phyloP scores from a whole-genome alignment of 2,888 invertebrate genomes.

The Erannis defoliaria region DNA sequence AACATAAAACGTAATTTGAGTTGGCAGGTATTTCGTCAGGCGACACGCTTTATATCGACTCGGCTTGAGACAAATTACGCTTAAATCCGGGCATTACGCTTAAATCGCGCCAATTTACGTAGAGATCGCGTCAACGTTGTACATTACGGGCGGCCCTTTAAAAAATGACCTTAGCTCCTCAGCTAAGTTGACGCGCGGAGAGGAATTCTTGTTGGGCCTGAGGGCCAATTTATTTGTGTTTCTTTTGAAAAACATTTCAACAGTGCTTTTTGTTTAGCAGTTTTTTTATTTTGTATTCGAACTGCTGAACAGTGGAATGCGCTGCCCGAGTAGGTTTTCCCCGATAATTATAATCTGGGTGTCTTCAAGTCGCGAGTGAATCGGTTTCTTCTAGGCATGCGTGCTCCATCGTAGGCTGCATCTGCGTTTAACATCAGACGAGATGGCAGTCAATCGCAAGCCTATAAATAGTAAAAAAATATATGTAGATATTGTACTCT shows the following conservation, averaged over 20 bases:
- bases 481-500: too few relatives aligned
- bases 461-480: too few relatives aligned
- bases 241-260: constrained; percentile 16
- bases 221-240: constrained; percentile 18
- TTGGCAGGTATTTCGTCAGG: constrained; percentile 60
- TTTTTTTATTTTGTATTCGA: not conserved
- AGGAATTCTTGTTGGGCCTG: constrained; percentile 28
- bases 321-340: too few relatives aligned
- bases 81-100: constrained; percentile 50
- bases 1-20: constrained; percentile 55
- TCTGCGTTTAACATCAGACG: too few relatives aligned
- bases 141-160: constrained; percentile 57
- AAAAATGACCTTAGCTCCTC: constrained; percentile 55
- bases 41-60: constrained; percentile 56
- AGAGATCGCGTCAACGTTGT: constrained; percentile 61
- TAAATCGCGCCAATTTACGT: constrained; percentile 67
- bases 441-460: too few relatives aligned
- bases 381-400: too few relatives aligned
- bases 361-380: too few relatives aligned
- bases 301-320: too few relatives aligned
- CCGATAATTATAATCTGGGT: too few relatives aligned
- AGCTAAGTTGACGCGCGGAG: constrained; percentile 35
- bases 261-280: not conserved
- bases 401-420: too few relatives aligned
- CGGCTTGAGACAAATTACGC: constrained; percentile 52